Conservation (phyloP, 2,797 vertebrate genomes). For the Typhlichthys subterraneus region DNA sequence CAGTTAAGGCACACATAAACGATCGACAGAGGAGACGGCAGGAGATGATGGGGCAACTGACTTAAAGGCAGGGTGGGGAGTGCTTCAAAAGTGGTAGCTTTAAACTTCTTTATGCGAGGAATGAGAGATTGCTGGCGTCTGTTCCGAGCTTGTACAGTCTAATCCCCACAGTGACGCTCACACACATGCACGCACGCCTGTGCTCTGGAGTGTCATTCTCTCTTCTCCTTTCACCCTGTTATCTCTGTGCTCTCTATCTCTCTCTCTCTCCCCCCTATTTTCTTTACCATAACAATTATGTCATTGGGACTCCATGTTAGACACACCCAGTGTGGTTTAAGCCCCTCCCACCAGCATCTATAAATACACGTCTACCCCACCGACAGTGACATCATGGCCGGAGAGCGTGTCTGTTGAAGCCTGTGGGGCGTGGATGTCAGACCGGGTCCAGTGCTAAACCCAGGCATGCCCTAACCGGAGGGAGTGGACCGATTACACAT, state of each 20-base stretch:
- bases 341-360: conserved; percentile 42
- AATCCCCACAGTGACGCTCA: neutral
- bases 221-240: neutral
- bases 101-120: neutral
- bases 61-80: neutral
- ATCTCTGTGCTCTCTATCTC: neutral
- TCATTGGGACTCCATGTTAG: conserved; percentile 44
- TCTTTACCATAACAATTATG: conserved; percentile 60
- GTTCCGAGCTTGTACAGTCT: neutral
- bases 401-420: conserved; percentile 6
- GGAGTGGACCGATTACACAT: conserved; percentile 41
- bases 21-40: neutral
- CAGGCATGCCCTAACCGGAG: conserved; percentile 13
- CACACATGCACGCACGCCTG: neutral
- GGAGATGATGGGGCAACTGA: neutral
- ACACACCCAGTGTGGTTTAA: conserved; percentile 22
- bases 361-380: conserved; percentile 41
- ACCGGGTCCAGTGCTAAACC: conserved; percentile 15
- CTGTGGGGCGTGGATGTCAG: too few relatives aligned
- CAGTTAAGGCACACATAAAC: conserved; percentile 38
- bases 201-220: neutral
- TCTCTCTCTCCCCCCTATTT: conserved; percentile 40
- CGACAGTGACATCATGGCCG: conserved; percentile 43
- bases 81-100: neutral
- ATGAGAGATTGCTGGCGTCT: neutral